Percentiles rank a stretch among this genome's conserved stretches.
Conservation (phyloP, 2,888 invertebrate genomes). For the Odontocerum albicorne region DNA sequence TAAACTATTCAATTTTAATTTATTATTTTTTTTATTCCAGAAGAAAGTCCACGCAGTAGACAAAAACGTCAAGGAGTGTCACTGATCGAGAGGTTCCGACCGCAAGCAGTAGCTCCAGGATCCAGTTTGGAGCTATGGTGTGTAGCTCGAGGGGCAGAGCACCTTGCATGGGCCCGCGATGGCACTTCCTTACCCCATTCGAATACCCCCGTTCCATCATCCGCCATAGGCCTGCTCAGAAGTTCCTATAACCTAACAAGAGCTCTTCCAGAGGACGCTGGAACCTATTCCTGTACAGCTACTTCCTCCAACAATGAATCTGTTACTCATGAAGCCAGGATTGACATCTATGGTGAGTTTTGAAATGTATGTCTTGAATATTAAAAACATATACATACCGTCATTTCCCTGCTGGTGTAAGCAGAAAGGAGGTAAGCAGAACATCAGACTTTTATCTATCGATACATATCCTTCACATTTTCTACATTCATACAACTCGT, state of each 20-base stretch:
- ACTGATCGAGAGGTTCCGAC: constrained; percentile 17
- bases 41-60: neutral
- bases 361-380: neutral
- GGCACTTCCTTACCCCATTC: constrained; percentile 12
- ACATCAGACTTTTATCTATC: too few species aligned
- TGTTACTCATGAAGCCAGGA: constrained; percentile 43
- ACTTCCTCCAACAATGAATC: constrained; percentile 40
- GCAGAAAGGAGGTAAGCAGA: too few species aligned
- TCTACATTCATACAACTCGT: too few species aligned
- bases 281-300: constrained; percentile 62
- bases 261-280: constrained; percentile 63
- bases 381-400: neutral
- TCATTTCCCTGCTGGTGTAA: too few species aligned
- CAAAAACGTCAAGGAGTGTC: neutral
- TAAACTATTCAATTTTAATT: neutral
- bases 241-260: constrained; percentile 55
- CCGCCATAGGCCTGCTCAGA: constrained; percentile 4
- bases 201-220: neutral
- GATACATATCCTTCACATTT: too few species aligned
- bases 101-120: constrained; percentile 21
- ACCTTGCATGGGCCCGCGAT: constrained; percentile 22
- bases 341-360: constrained; percentile 60
- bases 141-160: constrained; percentile 15
- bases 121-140: constrained; percentile 21
- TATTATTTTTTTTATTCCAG: neutral